phyloP scores from a whole-genome alignment of 2,797 vertebrate genomes.

The Pantherophis vulpinus region DNA sequence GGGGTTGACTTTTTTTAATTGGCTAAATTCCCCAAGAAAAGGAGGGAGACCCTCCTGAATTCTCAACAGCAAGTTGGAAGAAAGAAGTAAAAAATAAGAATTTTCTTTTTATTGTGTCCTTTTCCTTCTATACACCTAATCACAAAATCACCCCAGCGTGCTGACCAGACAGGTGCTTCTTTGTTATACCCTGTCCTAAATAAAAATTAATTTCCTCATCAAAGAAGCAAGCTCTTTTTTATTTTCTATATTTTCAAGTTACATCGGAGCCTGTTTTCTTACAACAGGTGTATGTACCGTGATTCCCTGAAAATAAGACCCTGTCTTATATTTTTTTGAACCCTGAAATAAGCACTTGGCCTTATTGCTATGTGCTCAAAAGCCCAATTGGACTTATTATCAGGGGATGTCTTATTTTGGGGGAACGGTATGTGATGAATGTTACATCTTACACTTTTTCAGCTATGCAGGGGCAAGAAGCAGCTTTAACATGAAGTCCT shows the following conservation, averaged over 20 bases:
- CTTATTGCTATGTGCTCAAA: no score
- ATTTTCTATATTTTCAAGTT: neutral
- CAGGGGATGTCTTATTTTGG: no score
- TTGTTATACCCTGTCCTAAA: neutral
- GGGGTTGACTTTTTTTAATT: neutral
- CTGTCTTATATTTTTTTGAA: no score
- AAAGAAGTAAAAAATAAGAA: neutral
- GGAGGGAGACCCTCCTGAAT: neutral
- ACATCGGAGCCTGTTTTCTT: neutral
- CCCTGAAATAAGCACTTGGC: no score
- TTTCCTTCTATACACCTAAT: neutral
- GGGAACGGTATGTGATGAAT: neutral
- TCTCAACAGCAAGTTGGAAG: neutral
- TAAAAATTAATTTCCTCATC: neutral
- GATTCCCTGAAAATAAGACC: no score
- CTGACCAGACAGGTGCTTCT: neutral
- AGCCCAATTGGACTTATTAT: no score
- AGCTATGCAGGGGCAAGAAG: neutral
- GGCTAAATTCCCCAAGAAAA: neutral
- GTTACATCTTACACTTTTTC: neutral
- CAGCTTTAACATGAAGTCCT: neutral
- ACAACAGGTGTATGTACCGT: neutral
- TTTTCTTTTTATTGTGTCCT: neutral
- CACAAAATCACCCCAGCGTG: neutral
- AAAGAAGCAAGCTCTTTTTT: neutral